Conservation (phyloP, 2,888 invertebrate genomes). For the Morpho helenor region DNA sequence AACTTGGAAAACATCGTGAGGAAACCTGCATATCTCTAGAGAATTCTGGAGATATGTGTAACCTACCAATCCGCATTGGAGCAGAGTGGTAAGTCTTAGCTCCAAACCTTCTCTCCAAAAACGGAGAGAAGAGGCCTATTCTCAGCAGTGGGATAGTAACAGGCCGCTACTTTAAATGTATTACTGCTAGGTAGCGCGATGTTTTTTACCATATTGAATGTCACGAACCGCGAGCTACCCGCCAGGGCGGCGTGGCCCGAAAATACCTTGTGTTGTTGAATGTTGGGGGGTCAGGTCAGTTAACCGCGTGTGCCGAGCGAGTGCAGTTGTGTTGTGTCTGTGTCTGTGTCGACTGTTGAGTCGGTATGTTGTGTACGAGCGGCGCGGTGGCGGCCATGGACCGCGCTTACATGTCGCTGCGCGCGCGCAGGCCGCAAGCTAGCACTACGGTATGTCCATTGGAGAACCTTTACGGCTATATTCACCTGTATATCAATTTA, state of each 20-base stretch:
- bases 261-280: constrained; percentile 1
- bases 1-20: too few species aligned
- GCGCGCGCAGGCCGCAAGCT: constrained; percentile 66
- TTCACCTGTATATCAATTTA: too few species aligned
- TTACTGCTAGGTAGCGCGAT: too few species aligned
- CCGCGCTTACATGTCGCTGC: constrained; percentile 74
- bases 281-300: constrained; percentile 9
- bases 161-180: too few species aligned
- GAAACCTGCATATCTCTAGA: too few species aligned
- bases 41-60: too few species aligned
- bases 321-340: constrained; percentile 18
- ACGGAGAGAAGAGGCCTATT: too few species aligned
- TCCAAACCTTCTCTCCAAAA: too few species aligned
- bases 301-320: constrained; percentile 11
- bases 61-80: too few species aligned
- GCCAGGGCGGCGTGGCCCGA: constrained; percentile 3
- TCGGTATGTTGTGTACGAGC: constrained; percentile 61
- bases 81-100: too few species aligned
- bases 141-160: too few species aligned
- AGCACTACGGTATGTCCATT: constrained; percentile 54
- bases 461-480: too few species aligned
- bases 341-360: constrained; percentile 49
- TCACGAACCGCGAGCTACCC: not conserved
- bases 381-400: constrained; percentile 73
- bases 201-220: not conserved